These are phyloP conservation scores for Puma concolor DNA, from an alignment of 2,113 vertebrate genomes.

Conservation along the genomic window DNA sequence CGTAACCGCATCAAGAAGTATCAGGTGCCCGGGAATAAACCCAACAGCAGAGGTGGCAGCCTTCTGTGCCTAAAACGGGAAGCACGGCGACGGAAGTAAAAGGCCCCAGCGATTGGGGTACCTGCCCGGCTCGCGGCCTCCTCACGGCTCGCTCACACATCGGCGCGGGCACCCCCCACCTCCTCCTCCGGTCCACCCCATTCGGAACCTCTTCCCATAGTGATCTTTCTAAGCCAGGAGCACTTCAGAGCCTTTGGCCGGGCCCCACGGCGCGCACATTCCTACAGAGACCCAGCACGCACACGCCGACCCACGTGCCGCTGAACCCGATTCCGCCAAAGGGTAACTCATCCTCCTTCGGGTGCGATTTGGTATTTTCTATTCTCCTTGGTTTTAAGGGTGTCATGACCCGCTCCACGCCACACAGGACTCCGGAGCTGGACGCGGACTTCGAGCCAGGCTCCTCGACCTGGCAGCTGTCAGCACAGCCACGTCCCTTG, in stretches of 20 bases:
- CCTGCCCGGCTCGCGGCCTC: accelerated
- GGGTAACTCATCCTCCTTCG: no score
- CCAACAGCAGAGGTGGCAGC: not conserved
- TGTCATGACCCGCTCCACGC: not conserved
- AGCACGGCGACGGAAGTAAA: accelerated
- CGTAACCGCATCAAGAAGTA: not conserved
- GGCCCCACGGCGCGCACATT: accelerated
- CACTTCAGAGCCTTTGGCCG: not conserved
- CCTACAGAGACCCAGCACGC: not conserved
- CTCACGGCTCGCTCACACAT: not conserved
- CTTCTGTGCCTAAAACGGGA: not conserved
- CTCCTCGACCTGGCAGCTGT: accelerated
- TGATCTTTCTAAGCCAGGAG: no score
- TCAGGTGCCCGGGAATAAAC: not conserved
- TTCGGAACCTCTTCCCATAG: not conserved
- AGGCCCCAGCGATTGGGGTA: accelerated
- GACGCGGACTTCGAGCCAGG: not conserved
- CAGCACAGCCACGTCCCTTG: not conserved
- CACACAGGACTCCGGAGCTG: not conserved
- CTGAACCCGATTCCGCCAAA: no score
- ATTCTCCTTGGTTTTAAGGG: not conserved
- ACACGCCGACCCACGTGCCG: accelerated
- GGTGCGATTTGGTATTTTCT: not conserved
- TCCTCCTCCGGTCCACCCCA: not conserved
- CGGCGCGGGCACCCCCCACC: accelerated